These are phyloP conservation scores for Drosophila ogumai DNA, from an alignment of 1,140 invertebrate genomes.

Conservation along the genomic window DNA sequence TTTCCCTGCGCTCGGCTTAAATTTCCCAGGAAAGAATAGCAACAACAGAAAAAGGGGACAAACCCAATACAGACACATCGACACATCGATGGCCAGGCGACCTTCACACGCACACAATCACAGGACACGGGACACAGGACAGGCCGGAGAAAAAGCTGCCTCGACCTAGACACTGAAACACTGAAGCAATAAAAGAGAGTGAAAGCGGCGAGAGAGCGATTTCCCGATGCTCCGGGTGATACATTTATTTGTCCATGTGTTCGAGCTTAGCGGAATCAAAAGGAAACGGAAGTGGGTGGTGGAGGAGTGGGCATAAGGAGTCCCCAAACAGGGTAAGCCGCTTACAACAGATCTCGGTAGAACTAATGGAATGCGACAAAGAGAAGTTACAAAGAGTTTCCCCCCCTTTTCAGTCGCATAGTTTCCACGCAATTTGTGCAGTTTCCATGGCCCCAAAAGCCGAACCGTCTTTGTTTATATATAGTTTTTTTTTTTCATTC, in stretches of 20 bases:
- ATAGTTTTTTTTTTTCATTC: not conserved
- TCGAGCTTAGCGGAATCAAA: slow-evolving; percentile 47
- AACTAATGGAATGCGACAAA: slow-evolving; percentile 10
- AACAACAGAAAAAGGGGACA: slow-evolving; percentile 1
- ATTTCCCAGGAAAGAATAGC: not conserved
- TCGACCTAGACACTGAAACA: slow-evolving; percentile 78
- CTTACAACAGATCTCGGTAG: slow-evolving; percentile 26
- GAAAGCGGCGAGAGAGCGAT: slow-evolving; percentile 19
- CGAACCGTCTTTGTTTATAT: slow-evolving; percentile 3
- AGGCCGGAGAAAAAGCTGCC: slow-evolving; percentile 56
- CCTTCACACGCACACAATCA: slow-evolving; percentile 38
- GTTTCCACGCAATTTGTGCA: slow-evolving; percentile 18
- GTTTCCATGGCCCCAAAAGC: slow-evolving; percentile 2
- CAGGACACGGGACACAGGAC: slow-evolving; percentile 9
- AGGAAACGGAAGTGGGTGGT: slow-evolving; percentile 35
- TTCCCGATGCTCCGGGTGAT: slow-evolving; percentile 3
- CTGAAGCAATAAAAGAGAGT: slow-evolving; percentile 17
- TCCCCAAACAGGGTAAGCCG: slow-evolving; percentile 36
- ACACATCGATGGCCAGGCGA: slow-evolving; percentile 38
- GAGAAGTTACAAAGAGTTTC: slow-evolving; percentile 12
- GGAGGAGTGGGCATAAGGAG: not conserved
- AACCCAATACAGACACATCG: slow-evolving; percentile 33
- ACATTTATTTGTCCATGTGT: slow-evolving; percentile 50
- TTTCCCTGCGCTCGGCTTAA: not conserved
- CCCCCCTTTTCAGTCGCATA: not conserved